Percentiles rank a stretch among this genome's conserved stretches.
phyloP scores from a whole-genome alignment of 2,113 vertebrate genomes.

The Oncorhynchus nerka region DNA sequence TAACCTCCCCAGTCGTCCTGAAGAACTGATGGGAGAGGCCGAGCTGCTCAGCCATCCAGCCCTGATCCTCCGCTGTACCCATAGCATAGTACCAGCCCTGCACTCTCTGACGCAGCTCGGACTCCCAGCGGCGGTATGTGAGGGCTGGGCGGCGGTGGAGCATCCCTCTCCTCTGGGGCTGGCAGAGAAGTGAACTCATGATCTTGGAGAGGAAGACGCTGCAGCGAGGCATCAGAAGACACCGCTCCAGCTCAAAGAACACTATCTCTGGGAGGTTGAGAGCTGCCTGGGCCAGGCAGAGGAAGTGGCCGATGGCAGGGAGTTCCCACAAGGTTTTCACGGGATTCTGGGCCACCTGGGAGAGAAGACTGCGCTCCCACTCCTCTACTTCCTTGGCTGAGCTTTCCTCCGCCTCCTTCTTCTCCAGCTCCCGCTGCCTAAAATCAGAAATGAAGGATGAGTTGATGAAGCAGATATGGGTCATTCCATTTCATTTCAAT shows the following conservation, averaged over 20 bases:
- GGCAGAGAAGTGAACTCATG: conserved; percentile 93
- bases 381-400: conserved; percentile 93
- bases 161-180: conserved; percentile 83
- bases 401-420: conserved; percentile 93
- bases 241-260: conserved; percentile 95
- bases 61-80: conserved; percentile 81
- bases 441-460: conserved; percentile 1
- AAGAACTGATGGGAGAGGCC: conserved; percentile 93
- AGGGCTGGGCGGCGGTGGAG: conserved; percentile 87
- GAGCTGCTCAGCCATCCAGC: conserved; percentile 83
- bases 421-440: conserved; percentile 93
- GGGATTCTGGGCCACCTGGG: conserved; percentile 81
- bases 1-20: conserved; percentile 83
- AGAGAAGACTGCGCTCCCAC: conserved; percentile 88
- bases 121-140: conserved; percentile 91
- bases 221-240: conserved; percentile 95
- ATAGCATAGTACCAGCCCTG: conserved; percentile 87
- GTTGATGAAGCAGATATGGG: too few relatives aligned
- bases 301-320: conserved; percentile 95
- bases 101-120: conserved; percentile 86
- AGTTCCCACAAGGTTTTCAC: conserved; percentile 95
- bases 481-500: too few relatives aligned
- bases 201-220: conserved; percentile 91
- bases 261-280: conserved; percentile 96
- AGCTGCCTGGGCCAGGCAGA: conserved; percentile 93